A percentile compares a stretch with the other conserved stretches of the same genome.
These are phyloP conservation scores for Vollenhovia emeryi DNA, from an alignment of 1,140 invertebrate genomes.

Conservation along the genomic window DNA sequence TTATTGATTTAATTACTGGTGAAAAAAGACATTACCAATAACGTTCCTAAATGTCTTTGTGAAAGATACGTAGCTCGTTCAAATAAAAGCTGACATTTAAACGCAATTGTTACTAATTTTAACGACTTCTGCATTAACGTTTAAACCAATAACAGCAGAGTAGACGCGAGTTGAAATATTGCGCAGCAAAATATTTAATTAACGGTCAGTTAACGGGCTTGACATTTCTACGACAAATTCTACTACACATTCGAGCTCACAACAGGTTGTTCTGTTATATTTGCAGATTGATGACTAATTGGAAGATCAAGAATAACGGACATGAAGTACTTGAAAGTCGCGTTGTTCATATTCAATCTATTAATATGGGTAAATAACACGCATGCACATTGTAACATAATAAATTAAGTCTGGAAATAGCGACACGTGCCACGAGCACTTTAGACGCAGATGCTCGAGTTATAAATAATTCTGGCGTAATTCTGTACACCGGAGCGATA, in stretches of 20 bases:
- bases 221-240: background rate
- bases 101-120: background rate
- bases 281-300: slow-evolving; percentile 79
- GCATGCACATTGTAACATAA: slow-evolving; percentile 22
- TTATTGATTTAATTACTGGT: too few relatives aligned
- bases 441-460: background rate
- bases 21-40: too few relatives aligned
- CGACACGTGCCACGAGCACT: background rate
- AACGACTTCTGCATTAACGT: background rate
- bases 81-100: background rate
- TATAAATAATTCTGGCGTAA: slow-evolving; percentile 25
- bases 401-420: slow-evolving; percentile 8
- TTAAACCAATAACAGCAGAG: background rate
- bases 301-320: slow-evolving; percentile 65
- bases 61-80: background rate
- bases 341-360: slow-evolving; percentile 85
- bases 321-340: slow-evolving; percentile 85
- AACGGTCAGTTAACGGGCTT: background rate
- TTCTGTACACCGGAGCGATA: background rate
- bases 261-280: slow-evolving; percentile 35
- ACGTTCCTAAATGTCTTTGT: background rate
- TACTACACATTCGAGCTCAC: background rate
- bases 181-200: background rate
- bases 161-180: background rate
- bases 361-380: slow-evolving; percentile 86